A percentile compares a stretch with the other conserved stretches of the same genome.
These are phyloP conservation scores for Pterostichus niger DNA, from an alignment of 2,888 invertebrate species.

Conservation along the genomic window DNA sequence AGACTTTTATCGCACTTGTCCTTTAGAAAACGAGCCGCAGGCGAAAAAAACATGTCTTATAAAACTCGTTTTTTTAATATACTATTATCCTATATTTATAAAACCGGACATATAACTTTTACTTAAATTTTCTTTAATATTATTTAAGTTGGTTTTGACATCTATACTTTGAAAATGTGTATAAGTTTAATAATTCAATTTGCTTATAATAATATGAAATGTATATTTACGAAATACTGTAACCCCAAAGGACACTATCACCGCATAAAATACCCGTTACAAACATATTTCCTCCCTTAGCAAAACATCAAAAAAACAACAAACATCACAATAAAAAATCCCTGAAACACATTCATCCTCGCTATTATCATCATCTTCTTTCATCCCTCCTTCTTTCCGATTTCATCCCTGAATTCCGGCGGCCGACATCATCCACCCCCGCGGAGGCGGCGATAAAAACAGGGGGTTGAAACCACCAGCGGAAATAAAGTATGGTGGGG, in stretches of 20 bases:
- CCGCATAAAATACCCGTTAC: not conserved
- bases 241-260: not conserved
- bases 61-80: too few relatives aligned
- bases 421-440: not conserved
- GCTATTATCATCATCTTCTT: conserved; percentile 3
- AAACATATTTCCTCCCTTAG: not conserved
- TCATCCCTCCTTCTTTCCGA: conserved; percentile 12
- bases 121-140: too few relatives aligned
- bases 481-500: conserved; percentile 31
- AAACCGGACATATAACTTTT: too few relatives aligned
- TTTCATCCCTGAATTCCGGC: conserved; percentile 10
- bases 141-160: too few relatives aligned
- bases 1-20: too few relatives aligned
- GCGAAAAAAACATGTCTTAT: too few relatives aligned
- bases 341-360: not conserved
- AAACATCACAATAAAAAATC: conserved; percentile 7
- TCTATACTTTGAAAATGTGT: too few relatives aligned
- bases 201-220: too few relatives aligned
- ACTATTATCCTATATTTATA: too few relatives aligned
- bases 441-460: conserved; percentile 15
- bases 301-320: conserved; percentile 5
- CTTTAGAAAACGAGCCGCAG: too few relatives aligned
- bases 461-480: not conserved
- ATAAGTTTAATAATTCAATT: too few relatives aligned
- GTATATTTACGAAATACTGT: too few relatives aligned